phyloP scores from a whole-genome alignment of 2,888 invertebrate species.

The Drosophila parthenogenetica region DNA sequence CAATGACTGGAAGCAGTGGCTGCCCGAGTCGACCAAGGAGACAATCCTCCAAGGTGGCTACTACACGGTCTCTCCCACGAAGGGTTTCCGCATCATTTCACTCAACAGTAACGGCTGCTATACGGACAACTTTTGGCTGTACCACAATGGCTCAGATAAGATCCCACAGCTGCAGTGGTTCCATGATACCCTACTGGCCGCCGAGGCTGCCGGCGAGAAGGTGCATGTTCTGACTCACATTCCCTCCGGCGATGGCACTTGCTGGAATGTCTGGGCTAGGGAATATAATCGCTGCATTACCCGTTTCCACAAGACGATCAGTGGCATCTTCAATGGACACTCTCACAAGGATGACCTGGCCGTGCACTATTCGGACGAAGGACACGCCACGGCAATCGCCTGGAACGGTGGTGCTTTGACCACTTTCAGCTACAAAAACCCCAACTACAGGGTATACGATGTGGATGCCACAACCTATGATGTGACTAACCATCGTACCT shows the following conservation, averaged over 20 bases:
- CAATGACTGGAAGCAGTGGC: slow-evolving; percentile 89
- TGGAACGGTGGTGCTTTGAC: slow-evolving; percentile 94
- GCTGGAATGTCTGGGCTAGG: slow-evolving; percentile 90
- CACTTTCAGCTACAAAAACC: slow-evolving; percentile 89
- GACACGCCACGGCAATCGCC: slow-evolving; percentile 87
- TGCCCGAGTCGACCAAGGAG: slow-evolving; percentile 87
- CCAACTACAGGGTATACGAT: slow-evolving; percentile 91
- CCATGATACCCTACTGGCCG: slow-evolving; percentile 89
- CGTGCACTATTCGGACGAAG: slow-evolving; percentile 87
- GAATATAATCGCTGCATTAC: slow-evolving; percentile 89
- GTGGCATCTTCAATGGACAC: slow-evolving; percentile 93
- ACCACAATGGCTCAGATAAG: slow-evolving; percentile 90
- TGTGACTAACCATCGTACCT: slow-evolving; percentile 89
- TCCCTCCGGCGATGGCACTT: slow-evolving; percentile 89
- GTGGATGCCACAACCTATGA: slow-evolving; percentile 87
- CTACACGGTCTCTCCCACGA: slow-evolving; percentile 89
- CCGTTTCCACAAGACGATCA: slow-evolving; percentile 91
- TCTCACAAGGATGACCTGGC: slow-evolving; percentile 91
- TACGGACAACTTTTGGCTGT: slow-evolving; percentile 87
- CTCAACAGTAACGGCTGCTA: slow-evolving; percentile 92
- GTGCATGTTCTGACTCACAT: slow-evolving; percentile 95
- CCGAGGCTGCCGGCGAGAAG: slow-evolving; percentile 90
- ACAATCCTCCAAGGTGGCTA: slow-evolving; percentile 90
- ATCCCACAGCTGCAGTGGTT: slow-evolving; percentile 93
- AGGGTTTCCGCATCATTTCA: slow-evolving; percentile 91